Percentiles rank a stretch among this genome's conserved stretches.
These are phyloP conservation scores for Larimichthys polyactis DNA, from an alignment of 2,113 vertebrate genomes.

Conservation along the genomic window DNA sequence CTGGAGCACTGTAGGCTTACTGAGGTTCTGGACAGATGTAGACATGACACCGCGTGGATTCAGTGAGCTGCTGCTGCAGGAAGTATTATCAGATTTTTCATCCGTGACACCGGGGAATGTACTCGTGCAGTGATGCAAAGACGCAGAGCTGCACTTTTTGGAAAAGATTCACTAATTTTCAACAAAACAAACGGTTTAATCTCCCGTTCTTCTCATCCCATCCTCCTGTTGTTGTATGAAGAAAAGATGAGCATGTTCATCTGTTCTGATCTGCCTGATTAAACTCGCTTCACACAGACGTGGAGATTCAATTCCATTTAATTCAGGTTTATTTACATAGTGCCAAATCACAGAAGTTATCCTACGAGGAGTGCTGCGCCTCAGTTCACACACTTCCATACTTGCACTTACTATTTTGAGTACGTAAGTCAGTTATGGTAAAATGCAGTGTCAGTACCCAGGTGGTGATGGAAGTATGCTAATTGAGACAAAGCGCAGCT, in stretches of 20 bases:
- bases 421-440: too few relatives aligned
- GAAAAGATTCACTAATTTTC: neutral
- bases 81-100: constrained; percentile 13
- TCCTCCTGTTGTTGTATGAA: neutral
- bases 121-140: neutral
- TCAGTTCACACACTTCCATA: too few relatives aligned
- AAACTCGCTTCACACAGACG: neutral
- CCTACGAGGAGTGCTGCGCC: too few relatives aligned
- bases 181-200: neutral
- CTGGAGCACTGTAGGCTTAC: constrained; percentile 37
- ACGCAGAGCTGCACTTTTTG: neutral
- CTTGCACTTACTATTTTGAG: too few relatives aligned
- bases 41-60: constrained; percentile 35
- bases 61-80: constrained; percentile 26
- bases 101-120: neutral
- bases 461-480: too few relatives aligned
- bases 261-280: neutral
- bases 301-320: neutral
- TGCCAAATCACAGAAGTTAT: too few relatives aligned
- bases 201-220: neutral
- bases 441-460: too few relatives aligned
- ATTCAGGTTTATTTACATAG: neutral
- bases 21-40: constrained; percentile 51
- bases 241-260: neutral
- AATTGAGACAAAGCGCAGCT: too few relatives aligned